Evolutionary conservation across 2,113 vertebrate genomes (phyloP).

Genomic region (Paradoxurus hermaphroditus): DNA sequence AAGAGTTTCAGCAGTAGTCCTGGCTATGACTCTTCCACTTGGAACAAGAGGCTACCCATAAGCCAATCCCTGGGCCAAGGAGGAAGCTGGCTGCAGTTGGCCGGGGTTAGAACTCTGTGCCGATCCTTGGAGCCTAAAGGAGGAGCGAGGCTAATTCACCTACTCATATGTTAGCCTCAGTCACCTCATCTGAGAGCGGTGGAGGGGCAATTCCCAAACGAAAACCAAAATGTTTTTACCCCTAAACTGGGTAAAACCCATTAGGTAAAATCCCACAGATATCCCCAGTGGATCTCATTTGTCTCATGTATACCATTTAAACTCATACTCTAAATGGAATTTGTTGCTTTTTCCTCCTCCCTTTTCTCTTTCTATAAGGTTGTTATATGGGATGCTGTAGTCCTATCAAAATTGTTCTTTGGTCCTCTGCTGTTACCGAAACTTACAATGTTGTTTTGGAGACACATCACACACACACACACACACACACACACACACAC

Average conservation of each 20-base stretch:
- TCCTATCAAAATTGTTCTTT: neutral
- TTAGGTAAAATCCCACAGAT: neutral
- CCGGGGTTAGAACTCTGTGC: neutral
- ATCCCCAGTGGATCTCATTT: neutral
- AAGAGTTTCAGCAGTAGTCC: neutral
- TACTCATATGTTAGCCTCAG: neutral
- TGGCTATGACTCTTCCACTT: neutral
- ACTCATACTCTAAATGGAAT: neutral
- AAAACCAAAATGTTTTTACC: neutral
- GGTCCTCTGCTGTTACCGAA: neutral
- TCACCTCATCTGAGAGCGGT: neutral
- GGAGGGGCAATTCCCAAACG: neutral
- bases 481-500: neutral
- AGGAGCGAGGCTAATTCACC: neutral
- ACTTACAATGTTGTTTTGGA: neutral
- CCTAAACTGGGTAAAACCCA: neutral
- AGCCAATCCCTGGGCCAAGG: neutral
- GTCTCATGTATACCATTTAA: neutral
- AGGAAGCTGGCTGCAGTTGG: neutral
- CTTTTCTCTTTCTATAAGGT: neutral
- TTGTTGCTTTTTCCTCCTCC: neutral
- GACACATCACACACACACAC: neutral
- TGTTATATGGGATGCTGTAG: neutral
- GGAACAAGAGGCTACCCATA: neutral
- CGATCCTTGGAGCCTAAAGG: neutral